Conservation (phyloP, 2,113 vertebrate genomes). For the Poecile atricapillus region DNA sequence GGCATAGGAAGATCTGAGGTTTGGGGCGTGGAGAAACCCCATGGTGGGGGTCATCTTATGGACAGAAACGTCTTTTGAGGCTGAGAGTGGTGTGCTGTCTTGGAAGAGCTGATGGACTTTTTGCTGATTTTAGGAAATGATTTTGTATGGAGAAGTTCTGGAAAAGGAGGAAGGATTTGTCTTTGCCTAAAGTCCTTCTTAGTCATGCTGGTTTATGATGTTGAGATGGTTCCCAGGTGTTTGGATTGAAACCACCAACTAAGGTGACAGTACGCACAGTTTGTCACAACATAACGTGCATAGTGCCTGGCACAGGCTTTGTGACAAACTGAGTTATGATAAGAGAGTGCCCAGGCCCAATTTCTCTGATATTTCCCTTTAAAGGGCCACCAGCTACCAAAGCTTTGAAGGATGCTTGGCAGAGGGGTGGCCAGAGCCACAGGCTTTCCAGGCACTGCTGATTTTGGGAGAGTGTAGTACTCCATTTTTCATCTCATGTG, state of each 20-base stretch:
- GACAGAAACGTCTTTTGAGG: neutral
- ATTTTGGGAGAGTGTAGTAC: neutral
- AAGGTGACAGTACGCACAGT: neutral
- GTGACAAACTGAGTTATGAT: neutral
- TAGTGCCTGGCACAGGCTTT: neutral
- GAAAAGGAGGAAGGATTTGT: neutral
- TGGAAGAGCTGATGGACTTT: neutral
- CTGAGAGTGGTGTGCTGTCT: neutral
- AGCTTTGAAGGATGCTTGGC: neutral
- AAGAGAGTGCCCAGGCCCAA: neutral
- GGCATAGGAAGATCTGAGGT: neutral
- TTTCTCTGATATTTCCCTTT: neutral
- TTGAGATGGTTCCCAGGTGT: neutral
- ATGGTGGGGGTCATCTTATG: neutral
- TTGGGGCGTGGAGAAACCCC: neutral
- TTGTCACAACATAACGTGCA: neutral
- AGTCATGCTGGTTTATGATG: neutral
- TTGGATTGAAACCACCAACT: neutral
- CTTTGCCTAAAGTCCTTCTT: neutral
- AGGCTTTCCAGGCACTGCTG: neutral
- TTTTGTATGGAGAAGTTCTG: neutral
- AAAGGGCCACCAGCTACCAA: neutral
- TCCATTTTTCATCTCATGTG: rapidly evolving
- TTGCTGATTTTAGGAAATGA: neutral
- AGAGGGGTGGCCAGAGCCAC: neutral